Percentiles rank a stretch among this genome's conserved stretches.
These are phyloP conservation scores for Syrrhaptes paradoxus DNA, from an alignment of 2,113 vertebrate genomes.

Conservation along the genomic window DNA sequence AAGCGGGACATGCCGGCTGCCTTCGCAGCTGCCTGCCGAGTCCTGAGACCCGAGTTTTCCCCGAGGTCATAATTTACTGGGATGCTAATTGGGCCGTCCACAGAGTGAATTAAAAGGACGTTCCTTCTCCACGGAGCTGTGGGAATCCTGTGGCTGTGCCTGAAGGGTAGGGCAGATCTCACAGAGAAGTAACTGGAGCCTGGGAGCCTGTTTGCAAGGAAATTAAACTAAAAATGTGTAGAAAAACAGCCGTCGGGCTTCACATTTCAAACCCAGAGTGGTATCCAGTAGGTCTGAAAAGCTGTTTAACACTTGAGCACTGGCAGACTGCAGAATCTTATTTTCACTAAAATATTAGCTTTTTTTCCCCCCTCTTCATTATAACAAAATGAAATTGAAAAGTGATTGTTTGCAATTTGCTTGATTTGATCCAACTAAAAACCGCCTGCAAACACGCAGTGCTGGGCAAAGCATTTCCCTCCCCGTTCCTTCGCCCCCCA, in stretches of 20 bases:
- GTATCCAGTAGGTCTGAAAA: constrained; percentile 30
- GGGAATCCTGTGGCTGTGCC: constrained; percentile 16
- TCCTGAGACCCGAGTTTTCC: not conserved
- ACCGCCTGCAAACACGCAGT: not conserved
- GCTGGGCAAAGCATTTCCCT: not conserved
- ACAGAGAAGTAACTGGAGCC: not conserved
- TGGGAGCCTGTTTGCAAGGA: not conserved
- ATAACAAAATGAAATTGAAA: not conserved
- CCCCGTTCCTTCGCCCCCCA: fast-evolving
- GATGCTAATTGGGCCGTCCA: constrained; percentile 24
- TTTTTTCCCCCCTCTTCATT: not conserved
- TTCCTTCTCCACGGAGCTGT: not conserved
- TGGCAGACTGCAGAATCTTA: not conserved
- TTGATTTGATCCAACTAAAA: not conserved
- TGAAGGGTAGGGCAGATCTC: not conserved
- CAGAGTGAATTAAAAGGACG: constrained; percentile 21
- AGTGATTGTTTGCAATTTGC: not conserved
- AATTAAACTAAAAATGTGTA: constrained; percentile 14
- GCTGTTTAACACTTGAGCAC: not conserved
- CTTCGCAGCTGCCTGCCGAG: not conserved
- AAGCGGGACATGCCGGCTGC: not conserved
- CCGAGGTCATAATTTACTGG: constrained; percentile 13
- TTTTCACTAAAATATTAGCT: not conserved
- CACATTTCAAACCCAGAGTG: constrained; percentile 13
- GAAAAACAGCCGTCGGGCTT: constrained; percentile 31